Evolutionary conservation across 2,113 vertebrate genomes (phyloP).

Genomic region (Uria lomvia): DNA sequence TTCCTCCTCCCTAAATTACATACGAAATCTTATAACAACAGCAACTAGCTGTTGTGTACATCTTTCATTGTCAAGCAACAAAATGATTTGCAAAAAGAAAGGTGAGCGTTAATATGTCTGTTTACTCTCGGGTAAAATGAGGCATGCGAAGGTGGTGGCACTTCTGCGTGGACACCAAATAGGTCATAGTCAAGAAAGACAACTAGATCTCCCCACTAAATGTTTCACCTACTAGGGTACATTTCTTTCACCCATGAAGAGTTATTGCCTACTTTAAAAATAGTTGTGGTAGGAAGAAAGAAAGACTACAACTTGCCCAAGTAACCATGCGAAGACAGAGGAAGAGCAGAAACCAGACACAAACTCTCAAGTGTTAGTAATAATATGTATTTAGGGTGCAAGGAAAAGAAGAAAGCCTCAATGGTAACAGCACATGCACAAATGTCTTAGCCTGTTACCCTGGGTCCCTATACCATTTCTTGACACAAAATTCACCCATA

Average conservation of each 20-base stretch:
- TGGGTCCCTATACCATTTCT: neutral
- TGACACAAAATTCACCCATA: neutral
- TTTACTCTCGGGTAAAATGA: neutral
- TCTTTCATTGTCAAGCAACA: neutral
- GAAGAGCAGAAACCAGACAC: neutral
- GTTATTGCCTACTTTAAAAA: neutral
- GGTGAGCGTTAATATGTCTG: neutral
- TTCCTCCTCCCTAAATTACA: neutral
- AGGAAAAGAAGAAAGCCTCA: neutral
- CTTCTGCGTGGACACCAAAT: neutral
- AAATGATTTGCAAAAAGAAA: neutral
- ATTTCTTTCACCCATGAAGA: neutral
- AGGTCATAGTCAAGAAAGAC: neutral
- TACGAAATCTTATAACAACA: neutral
- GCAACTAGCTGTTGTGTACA: rapidly evolving
- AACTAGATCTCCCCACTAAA: neutral
- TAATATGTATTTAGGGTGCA: neutral
- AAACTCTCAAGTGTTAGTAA: neutral
- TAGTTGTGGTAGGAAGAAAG: neutral
- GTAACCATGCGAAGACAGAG: neutral
- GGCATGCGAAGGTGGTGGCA: neutral
- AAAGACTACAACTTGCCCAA: neutral
- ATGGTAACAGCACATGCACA: neutral
- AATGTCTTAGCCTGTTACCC: neutral
- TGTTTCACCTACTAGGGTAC: neutral